Evolutionary conservation across 2,888 invertebrate species (phyloP).

Genomic region (Himalopsyche tibetana): DNA sequence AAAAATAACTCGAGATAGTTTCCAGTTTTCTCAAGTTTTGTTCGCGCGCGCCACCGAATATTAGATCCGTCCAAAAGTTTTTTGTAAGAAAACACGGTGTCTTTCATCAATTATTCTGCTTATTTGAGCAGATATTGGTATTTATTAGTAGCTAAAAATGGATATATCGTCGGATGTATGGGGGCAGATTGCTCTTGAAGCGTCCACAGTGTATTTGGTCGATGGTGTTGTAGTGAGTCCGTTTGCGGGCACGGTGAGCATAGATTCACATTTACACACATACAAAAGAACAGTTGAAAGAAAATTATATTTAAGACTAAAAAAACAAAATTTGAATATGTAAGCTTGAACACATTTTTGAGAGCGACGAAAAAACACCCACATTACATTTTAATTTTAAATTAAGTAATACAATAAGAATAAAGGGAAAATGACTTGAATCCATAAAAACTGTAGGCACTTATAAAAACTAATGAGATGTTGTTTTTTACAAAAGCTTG

Average conservation of each 20-base stretch:
- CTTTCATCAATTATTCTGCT: neutral
- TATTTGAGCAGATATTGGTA: slow-evolving; percentile 5
- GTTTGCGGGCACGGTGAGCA: slow-evolving; percentile 88
- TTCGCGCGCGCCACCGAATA: slow-evolving; percentile 39
- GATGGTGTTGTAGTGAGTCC: slow-evolving; percentile 88
- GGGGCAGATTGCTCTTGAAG: slow-evolving; percentile 92
- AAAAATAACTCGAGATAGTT: slow-evolving; percentile 62
- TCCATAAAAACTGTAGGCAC: too few species aligned
- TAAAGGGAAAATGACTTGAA: too few species aligned
- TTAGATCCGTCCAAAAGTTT: slow-evolving; percentile 37
- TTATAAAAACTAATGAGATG: too few species aligned
- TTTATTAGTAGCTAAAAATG: slow-evolving; percentile 71
- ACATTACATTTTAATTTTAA: too few species aligned
- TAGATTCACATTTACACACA: slow-evolving; percentile 3
- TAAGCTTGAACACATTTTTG: too few species aligned
- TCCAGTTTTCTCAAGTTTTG: slow-evolving; percentile 60
- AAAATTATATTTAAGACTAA: too few species aligned
- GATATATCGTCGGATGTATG: slow-evolving; percentile 88
- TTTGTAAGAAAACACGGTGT: slow-evolving; percentile 3
- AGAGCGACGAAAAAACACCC: too few species aligned
- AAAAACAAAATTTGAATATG: too few species aligned
- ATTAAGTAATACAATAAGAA: too few species aligned
- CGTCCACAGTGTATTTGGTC: slow-evolving; percentile 89
- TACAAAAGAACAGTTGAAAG: too few species aligned
- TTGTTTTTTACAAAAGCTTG: too few species aligned